A percentile compares a stretch with the other conserved stretches of the same genome.
phyloP scores from a whole-genome alignment of 2,888 invertebrate genomes.

The Oscheius sp. region DNA sequence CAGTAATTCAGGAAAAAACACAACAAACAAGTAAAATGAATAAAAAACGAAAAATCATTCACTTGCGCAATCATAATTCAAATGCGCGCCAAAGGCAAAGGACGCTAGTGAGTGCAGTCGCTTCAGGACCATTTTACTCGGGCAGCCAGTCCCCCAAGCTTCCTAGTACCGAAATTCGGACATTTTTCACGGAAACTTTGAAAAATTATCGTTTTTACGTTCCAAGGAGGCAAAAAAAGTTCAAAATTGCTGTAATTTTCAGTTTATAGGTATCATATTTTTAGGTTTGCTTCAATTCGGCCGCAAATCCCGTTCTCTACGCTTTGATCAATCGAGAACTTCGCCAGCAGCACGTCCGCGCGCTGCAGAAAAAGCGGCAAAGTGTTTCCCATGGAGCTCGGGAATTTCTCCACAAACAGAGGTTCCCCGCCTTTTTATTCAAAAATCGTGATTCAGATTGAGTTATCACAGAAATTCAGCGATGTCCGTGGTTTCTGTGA shows the following conservation, averaged over 20 bases:
- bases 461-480: constrained; percentile 18
- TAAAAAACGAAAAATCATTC: too few relatives aligned
- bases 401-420: constrained; percentile 45
- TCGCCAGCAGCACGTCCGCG: constrained; percentile 67
- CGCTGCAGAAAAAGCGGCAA: constrained; percentile 65
- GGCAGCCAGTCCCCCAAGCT: too few relatives aligned
- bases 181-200: too few relatives aligned
- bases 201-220: too few relatives aligned
- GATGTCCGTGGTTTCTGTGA: constrained; percentile 23
- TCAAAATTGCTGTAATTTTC: too few relatives aligned
- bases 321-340: constrained; percentile 72
- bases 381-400: constrained; percentile 56
- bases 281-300: constrained; percentile 72
- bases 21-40: not conserved
- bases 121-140: too few relatives aligned
- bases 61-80: too few relatives aligned
- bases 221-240: too few relatives aligned
- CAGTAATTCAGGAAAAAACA: not conserved
- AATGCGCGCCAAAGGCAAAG: too few relatives aligned
- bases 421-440: constrained; percentile 10
- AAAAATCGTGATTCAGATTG: not conserved
- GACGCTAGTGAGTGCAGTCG: too few relatives aligned
- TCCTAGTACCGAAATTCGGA: too few relatives aligned
- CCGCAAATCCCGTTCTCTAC: constrained; percentile 72
- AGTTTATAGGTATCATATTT: too few relatives aligned